Evolutionary conservation across 2,113 vertebrate genomes (phyloP), one percentile per base, ranked within the genome.

Genomic region (Nothoprocta perdicaria): DNA sequence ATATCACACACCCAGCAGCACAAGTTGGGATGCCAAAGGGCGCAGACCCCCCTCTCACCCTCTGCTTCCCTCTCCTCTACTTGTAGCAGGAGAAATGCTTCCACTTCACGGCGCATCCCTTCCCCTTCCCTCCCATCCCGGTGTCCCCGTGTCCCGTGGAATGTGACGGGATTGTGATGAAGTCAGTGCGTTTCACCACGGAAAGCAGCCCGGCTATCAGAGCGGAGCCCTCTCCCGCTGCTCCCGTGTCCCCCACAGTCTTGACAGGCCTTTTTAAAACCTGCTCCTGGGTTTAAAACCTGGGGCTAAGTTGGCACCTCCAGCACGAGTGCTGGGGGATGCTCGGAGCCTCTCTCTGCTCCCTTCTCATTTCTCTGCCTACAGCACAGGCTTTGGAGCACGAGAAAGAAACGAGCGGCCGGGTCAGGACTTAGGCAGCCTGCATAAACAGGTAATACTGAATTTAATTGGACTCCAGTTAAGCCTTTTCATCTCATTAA

Each of bases 401-500:
- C 89, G 52, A 74, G 78, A 91, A 95, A 95, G 75, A 96, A 96
- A 97, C 90, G 94, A 86, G 85, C 12, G 90, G 74, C 94, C 81
- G 95, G 97, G 97, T 97, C 86, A 92, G 95, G 97, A 96, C 96
- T 98, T 97, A 97, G 81, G 94, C 96, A 95, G 97, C 93, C 96
- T 92, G 92, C 93, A 94, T 96, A 95, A 97, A 97, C 97, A 98
- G 97, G 98, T 98, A 98, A 88, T 74, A 96, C 43, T 48, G 95
- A 97, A 97, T 97, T 97, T 98, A 97, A 98, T 97, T 97, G 97
- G 97, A 96, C 97, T 98, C 96, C 95, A 68, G 96, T 97, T 98
- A 98, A 98, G 97, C 98, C 96, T 97, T 97, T 97, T 98, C 97
- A 98, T 98, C 98, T 98, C 75, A 84, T 98, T 98, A 98, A 97